A percentile compares a stretch with the other conserved stretches of the same genome.
Conservation (phyloP, 1,140 invertebrate genomes). For the Diorhabda elongata region DNA sequence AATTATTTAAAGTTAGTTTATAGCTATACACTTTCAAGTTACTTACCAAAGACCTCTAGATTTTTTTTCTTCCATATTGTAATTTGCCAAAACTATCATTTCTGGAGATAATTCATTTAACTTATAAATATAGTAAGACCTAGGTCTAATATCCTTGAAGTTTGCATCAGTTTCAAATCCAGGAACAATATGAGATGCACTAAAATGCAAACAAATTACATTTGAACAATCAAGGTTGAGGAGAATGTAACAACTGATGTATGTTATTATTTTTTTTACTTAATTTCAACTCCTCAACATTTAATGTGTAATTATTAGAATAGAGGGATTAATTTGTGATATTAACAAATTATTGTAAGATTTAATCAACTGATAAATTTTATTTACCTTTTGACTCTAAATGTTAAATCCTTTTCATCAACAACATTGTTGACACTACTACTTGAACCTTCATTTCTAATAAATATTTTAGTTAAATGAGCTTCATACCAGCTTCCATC, state of each 20-base stretch:
- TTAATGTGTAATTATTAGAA: too few species aligned
- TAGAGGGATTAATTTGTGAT: too few species aligned
- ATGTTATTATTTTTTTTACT: too few species aligned
- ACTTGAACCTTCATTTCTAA: constrained; percentile 28
- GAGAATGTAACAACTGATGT: too few species aligned
- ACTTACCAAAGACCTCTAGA: constrained; percentile 75
- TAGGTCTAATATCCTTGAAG: constrained; percentile 62
- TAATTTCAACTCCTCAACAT: too few species aligned
- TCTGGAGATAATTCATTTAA: constrained; percentile 57
- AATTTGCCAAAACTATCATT: constrained; percentile 69
- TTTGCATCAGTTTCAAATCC: constrained; percentile 45
- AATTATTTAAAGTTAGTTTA: too few species aligned
- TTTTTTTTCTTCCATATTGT: constrained; percentile 67
- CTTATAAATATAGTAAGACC: constrained; percentile 55
- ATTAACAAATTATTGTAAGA: too few species aligned
- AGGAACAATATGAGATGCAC: constrained; percentile 28
- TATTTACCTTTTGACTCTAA: constrained; percentile 32
- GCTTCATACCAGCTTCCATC: constrained; percentile 65
- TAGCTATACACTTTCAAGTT: not conserved
- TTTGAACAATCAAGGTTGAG: too few species aligned
- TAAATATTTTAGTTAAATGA: constrained; percentile 50
- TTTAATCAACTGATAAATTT: too few species aligned
- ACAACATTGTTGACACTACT: not conserved
- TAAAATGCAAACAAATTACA: constrained; percentile 24
- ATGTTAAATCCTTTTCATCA: constrained; percentile 31